Evolutionary conservation across 2,888 invertebrate species (phyloP).

Genomic region (Tillus elongatus): DNA sequence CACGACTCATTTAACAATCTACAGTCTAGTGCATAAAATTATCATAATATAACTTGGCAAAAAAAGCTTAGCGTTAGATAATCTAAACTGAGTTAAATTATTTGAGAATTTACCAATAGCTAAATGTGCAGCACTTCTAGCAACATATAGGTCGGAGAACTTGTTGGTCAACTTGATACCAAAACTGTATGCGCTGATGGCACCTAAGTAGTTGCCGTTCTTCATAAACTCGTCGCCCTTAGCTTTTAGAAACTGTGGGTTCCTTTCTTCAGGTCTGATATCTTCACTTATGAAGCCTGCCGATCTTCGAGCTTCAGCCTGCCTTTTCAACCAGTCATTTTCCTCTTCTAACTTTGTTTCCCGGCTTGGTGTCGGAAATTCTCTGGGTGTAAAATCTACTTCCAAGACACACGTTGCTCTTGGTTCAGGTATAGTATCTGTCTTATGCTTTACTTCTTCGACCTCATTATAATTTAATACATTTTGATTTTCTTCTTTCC

Average conservation of each 20-base stretch:
- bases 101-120: constrained; percentile 42
- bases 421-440: constrained; percentile 43
- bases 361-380: constrained; percentile 73
- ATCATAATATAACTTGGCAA: too few relatives aligned
- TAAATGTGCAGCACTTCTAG: constrained; percentile 73
- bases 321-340: constrained; percentile 71
- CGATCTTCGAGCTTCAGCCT: constrained; percentile 61
- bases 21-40: too few relatives aligned
- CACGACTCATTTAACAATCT: too few relatives aligned
- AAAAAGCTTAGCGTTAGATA: too few relatives aligned
- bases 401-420: constrained; percentile 51
- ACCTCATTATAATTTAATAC: constrained; percentile 13
- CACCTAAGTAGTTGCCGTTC: constrained; percentile 65
- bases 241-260: constrained; percentile 71
- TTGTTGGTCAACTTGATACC: constrained; percentile 66
- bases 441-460: constrained; percentile 11
- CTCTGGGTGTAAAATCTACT: constrained; percentile 63
- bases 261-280: constrained; percentile 67
- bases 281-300: constrained; percentile 65
- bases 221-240: constrained; percentile 75
- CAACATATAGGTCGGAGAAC: constrained; percentile 63
- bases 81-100: too few relatives aligned
- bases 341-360: constrained; percentile 64
- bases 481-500: constrained; percentile 7
- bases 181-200: constrained; percentile 72